Conservation (phyloP, 2,888 invertebrate species). For the Subacronicta megacephala region DNA sequence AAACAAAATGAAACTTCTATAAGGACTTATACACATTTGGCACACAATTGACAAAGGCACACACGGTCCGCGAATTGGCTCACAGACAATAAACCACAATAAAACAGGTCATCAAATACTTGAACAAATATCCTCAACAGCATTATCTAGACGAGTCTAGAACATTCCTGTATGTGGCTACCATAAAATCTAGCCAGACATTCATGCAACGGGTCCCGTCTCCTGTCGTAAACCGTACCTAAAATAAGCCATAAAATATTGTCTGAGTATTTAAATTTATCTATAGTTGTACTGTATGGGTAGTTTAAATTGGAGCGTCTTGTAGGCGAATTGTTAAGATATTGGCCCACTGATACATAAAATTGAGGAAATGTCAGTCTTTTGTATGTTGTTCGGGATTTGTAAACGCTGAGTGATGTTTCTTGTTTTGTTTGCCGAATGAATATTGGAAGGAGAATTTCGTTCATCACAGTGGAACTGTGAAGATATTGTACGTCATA, state of each 20-base stretch:
- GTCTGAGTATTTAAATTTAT: slow-evolving; percentile 88
- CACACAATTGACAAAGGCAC: slow-evolving; percentile 3
- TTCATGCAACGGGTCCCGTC: slow-evolving; percentile 79
- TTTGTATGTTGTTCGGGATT: slow-evolving; percentile 5
- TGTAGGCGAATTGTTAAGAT: slow-evolving; percentile 29
- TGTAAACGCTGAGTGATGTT: slow-evolving; percentile 11
- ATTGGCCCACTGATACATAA: slow-evolving; percentile 35
- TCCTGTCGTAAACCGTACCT: slow-evolving; percentile 86
- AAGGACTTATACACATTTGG: slow-evolving; percentile 11
- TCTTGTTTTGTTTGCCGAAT: slow-evolving; percentile 13
- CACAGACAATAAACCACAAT: slow-evolving; percentile 35
- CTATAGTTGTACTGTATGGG: slow-evolving; percentile 66
- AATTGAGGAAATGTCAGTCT: slow-evolving; percentile 29
- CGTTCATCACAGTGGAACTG: too few relatives aligned
- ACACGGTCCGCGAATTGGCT: slow-evolving; percentile 1
- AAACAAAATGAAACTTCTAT: too few relatives aligned
- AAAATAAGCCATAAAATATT: slow-evolving; percentile 89
- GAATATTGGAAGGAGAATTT: not conserved
- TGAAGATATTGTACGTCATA: too few relatives aligned
- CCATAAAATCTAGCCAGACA: slow-evolving; percentile 86
- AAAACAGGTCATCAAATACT: slow-evolving; percentile 58
- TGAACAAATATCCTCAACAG: slow-evolving; percentile 57
- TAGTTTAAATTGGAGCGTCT: slow-evolving; percentile 67
- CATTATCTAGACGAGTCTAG: slow-evolving; percentile 59
- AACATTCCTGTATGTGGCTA: slow-evolving; percentile 63